phyloP scores from a whole-genome alignment of 2,113 vertebrate genomes.

The Promerops cafer region DNA sequence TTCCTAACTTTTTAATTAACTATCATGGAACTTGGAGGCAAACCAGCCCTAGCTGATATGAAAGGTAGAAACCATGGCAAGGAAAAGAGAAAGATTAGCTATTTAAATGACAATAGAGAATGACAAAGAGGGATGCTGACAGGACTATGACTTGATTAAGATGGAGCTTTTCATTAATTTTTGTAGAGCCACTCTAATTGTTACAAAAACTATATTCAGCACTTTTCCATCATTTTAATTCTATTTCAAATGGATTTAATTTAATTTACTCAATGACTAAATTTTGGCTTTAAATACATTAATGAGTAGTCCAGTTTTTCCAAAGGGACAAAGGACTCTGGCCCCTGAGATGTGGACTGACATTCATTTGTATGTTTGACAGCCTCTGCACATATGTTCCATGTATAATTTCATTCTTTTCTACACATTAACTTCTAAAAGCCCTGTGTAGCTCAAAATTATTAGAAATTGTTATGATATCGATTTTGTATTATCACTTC shows the following conservation, averaged over 20 bases:
- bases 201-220: slow-evolving; percentile 65
- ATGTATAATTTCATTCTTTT: neutral
- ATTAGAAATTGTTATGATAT: neutral
- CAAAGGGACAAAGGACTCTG: neutral
- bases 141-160: slow-evolving; percentile 64
- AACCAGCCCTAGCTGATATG: neutral
- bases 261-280: slow-evolving; percentile 64
- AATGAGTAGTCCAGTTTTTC: neutral
- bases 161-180: slow-evolving; percentile 70
- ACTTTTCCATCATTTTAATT: slow-evolving; percentile 73
- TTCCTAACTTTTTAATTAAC: slow-evolving; percentile 6
- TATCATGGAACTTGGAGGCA: neutral
- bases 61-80: neutral
- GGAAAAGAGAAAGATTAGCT: slow-evolving; percentile 31
- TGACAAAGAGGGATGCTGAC: slow-evolving; percentile 57
- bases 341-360: neutral
- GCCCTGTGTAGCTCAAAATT: neutral
- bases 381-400: neutral
- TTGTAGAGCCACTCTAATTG: slow-evolving; percentile 44
- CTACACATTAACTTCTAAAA: neutral
- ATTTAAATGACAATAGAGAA: slow-evolving; percentile 63
- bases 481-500: neutral
- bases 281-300: slow-evolving; percentile 41
- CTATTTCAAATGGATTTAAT: slow-evolving; percentile 70
- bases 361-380: neutral